Conservation (phyloP, 2,113 vertebrate species). For the Eulemur macaco region DNA sequence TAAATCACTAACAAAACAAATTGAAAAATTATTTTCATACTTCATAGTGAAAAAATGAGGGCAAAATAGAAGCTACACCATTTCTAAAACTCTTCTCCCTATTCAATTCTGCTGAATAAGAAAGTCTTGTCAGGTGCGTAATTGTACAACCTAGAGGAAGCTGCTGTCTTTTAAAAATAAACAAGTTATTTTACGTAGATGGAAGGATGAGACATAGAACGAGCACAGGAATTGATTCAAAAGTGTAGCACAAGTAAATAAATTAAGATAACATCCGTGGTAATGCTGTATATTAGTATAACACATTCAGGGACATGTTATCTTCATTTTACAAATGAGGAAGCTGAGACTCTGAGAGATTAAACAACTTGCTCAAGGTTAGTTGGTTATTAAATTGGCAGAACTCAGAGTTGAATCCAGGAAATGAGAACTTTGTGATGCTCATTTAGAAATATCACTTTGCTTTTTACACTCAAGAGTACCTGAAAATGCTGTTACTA, state of each 20-base stretch:
- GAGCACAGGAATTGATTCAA: background rate
- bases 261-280: background rate
- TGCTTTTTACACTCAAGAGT: background rate
- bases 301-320: background rate
- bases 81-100: background rate
- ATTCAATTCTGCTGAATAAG: background rate
- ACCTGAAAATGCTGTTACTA: background rate
- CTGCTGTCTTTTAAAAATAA: background rate
- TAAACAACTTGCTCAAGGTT: constrained; percentile 33
- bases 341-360: constrained; percentile 2
- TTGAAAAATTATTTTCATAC: constrained; percentile 25
- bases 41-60: background rate
- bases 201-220: background rate
- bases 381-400: constrained; percentile 26
- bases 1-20: background rate
- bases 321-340: constrained; percentile 34
- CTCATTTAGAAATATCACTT: background rate
- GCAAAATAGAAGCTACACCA: background rate
- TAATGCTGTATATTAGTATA: background rate
- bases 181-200: background rate
- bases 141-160: background rate
- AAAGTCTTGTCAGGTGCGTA: background rate
- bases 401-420: constrained; percentile 41
- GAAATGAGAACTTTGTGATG: background rate
- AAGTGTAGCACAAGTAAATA: background rate